Conservation (phyloP, 2,888 invertebrate species). For the Heliconius aoede region DNA sequence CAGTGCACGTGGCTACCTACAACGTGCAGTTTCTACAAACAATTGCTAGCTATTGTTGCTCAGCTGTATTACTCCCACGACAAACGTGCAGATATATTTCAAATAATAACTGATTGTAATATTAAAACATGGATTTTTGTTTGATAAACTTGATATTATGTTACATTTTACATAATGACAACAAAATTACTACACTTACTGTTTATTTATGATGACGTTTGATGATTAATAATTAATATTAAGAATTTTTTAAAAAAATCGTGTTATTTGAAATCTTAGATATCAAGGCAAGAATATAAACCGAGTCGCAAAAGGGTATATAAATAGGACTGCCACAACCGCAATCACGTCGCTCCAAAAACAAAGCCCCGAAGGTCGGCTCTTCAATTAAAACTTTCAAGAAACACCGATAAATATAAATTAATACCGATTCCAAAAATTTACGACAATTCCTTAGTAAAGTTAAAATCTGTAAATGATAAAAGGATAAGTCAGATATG, state of each 20-base stretch:
- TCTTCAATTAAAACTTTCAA: slow-evolving; percentile 37
- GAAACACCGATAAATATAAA: slow-evolving; percentile 33
- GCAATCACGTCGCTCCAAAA: slow-evolving; percentile 38
- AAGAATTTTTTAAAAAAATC: neutral
- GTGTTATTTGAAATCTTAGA: neutral
- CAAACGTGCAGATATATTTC: slow-evolving; percentile 49
- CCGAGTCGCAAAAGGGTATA: slow-evolving; percentile 24
- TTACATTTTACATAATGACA: neutral
- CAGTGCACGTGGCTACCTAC: slow-evolving; percentile 55
- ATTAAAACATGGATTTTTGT: neutral
- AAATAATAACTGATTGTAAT: slow-evolving; percentile 1
- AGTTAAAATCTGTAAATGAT: slow-evolving; percentile 25
- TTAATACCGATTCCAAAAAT: slow-evolving; percentile 31
- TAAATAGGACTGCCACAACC: slow-evolving; percentile 33
- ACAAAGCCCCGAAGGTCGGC: slow-evolving; percentile 38
- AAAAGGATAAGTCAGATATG: slow-evolving; percentile 25
- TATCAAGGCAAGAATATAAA: slow-evolving; percentile 16
- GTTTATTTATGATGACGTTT: neutral
- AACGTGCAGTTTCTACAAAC: slow-evolving; percentile 59
- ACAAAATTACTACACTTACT: neutral
- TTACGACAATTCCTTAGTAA: slow-evolving; percentile 24
- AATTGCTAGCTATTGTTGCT: slow-evolving; percentile 55
- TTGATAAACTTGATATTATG: neutral
- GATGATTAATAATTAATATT: neutral
- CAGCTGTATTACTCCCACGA: slow-evolving; percentile 50